Evolutionary conservation across 2,113 vertebrate species (phyloP), one percentile per base, ranked within the genome.

Genomic region (Brachypteracias leptosomus): DNA sequence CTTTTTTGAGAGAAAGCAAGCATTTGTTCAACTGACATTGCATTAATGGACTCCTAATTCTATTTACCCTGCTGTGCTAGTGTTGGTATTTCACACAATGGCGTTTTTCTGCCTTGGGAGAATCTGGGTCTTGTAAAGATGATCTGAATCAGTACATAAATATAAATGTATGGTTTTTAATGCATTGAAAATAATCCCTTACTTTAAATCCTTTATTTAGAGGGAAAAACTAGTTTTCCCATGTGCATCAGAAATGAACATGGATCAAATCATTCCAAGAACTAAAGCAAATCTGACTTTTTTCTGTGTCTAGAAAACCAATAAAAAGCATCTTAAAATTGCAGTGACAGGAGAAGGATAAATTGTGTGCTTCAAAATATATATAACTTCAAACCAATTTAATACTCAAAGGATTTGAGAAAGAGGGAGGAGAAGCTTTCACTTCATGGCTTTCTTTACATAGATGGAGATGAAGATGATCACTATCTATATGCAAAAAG

Each of bases 1-100:
- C 29, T 67, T 67, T 76, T 42, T 38, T 57, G 49, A 47, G n/a
- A 70, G 38, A 62, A 67, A 28, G n/a, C 6, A 73, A 67, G 94
- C 28, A 42, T 83, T 96, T 93, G 58, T 90, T 88, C 90, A 66
- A 80, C 67, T 83, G 90, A 70, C 44, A 73, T 76, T 73, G 75
- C 79, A 84, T 90, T 89, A 92, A 92, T 61, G 52, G 94, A 49
- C 83, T 84, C 59, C 65, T 92, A 95, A 90, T 89, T 95, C 83
- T 61, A 63, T 58, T 62, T 59, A 49, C 42, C 88, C 90, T 62
- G 75, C 76, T 81, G 68, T 1, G 13, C 38, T 54, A 58, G 42
- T 76, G 49, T n/a, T 72, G 71, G 21, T 51, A 57, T 84, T 77
- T 68, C 79, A 68, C 57, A 78, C 47, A 40, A n/a, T 7, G 40